Evolutionary conservation across 2,888 invertebrate genomes (phyloP).

Genomic region (Trachelus stipa): DNA sequence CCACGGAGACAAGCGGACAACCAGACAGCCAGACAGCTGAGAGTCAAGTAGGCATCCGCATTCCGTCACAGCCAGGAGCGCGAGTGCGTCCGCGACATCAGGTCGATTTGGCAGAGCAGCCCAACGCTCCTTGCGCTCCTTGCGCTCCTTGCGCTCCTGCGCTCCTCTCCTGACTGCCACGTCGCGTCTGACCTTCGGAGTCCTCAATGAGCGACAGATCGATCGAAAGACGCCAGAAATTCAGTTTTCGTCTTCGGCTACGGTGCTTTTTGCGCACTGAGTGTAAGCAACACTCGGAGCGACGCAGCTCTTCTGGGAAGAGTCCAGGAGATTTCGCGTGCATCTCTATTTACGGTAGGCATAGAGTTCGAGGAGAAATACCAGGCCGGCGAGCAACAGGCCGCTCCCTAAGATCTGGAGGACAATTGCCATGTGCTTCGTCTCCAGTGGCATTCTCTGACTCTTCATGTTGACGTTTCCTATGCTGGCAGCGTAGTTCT

Average conservation of each 20-base stretch:
- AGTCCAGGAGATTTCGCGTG: too few relatives aligned
- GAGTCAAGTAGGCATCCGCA: conserved; percentile 9
- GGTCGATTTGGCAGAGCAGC: conserved; percentile 14
- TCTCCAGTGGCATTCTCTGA: neutral
- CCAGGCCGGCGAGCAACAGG: too few relatives aligned
- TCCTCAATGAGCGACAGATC: neutral
- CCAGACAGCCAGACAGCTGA: too few relatives aligned
- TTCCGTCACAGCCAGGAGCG: conserved; percentile 23
- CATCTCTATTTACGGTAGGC: too few relatives aligned
- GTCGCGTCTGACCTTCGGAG: neutral
- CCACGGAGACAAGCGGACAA: neutral
- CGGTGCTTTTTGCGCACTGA: too few relatives aligned
- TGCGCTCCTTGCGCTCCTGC: neutral
- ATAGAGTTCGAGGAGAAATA: too few relatives aligned
- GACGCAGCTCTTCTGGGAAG: too few relatives aligned
- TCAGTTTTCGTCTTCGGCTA: too few relatives aligned
- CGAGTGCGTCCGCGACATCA: conserved; percentile 4
- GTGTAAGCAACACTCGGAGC: too few relatives aligned
- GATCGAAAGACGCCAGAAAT: too few relatives aligned
- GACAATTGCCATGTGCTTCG: neutral
- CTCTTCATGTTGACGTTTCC: neutral
- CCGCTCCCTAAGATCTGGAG: neutral
- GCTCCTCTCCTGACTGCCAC: conserved; percentile 12
- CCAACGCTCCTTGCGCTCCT: neutral
- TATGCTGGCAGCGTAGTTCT: neutral